A percentile compares a stretch with the other conserved stretches of the same genome.
Evolutionary conservation across 2,888 invertebrate species (phyloP).

Genomic region (Acronicta aceris): DNA sequence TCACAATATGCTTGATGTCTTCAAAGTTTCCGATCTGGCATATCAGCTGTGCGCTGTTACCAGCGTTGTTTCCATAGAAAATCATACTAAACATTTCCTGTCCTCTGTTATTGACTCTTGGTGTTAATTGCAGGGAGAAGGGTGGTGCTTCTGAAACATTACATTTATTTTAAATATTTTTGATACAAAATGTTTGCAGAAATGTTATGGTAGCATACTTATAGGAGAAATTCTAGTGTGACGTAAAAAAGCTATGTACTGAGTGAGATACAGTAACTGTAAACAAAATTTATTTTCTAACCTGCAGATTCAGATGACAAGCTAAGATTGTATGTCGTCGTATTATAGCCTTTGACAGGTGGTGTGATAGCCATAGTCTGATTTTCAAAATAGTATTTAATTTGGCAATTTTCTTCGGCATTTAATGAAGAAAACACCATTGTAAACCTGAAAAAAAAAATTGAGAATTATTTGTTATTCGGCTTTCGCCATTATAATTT

Average conservation of each 20-base stretch:
- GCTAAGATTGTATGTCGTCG: slow-evolving; percentile 6
- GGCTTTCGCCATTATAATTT: too few relatives aligned
- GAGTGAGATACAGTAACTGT: neutral
- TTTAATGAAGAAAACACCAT: slow-evolving; percentile 35
- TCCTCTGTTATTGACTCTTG: slow-evolving; percentile 6
- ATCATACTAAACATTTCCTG: slow-evolving; percentile 32
- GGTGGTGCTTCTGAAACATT: slow-evolving; percentile 18
- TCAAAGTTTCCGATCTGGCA: slow-evolving; percentile 41
- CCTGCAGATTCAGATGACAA: neutral
- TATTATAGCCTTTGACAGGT: slow-evolving; percentile 1
- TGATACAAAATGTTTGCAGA: too few relatives aligned
- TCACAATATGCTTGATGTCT: slow-evolving; percentile 44
- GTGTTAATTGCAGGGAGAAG: slow-evolving; percentile 42
- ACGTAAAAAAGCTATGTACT: neutral
- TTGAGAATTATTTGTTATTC: neutral
- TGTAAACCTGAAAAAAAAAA: slow-evolving; percentile 46
- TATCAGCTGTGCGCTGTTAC: slow-evolving; percentile 20
- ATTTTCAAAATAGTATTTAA: slow-evolving; percentile 36
- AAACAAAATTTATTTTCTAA: slow-evolving; percentile 1
- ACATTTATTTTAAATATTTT: too few relatives aligned
- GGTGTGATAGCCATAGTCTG: slow-evolving; percentile 34
- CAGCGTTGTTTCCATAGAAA: slow-evolving; percentile 30
- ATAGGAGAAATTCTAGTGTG: too few relatives aligned
- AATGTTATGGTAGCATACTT: neutral
- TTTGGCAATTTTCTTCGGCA: slow-evolving; percentile 35